Conservation (phyloP, 1,140 invertebrate genomes). For the Riptortus pedestris region DNA sequence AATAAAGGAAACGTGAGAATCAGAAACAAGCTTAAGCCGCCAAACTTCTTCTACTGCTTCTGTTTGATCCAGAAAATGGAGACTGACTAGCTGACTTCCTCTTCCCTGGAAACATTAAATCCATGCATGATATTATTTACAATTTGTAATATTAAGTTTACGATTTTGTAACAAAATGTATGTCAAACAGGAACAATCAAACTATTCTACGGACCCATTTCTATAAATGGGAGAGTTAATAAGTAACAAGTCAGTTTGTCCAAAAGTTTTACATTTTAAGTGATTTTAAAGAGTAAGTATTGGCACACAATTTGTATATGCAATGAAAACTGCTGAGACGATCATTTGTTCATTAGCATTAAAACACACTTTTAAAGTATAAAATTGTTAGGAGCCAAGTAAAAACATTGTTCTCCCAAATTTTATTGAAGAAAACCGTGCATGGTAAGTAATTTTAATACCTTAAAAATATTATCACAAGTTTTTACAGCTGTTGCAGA, state of each 20-base stretch:
- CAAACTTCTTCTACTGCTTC: conserved; percentile 36
- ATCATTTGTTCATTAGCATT: too few relatives aligned
- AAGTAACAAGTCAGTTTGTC: not conserved
- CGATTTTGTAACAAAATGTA: not conserved
- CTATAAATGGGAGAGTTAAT: not conserved
- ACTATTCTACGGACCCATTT: not conserved
- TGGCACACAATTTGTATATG: too few relatives aligned
- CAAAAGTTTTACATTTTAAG: too few relatives aligned
- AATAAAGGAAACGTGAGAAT: conserved; percentile 36
- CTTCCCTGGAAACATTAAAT: conserved; percentile 32
- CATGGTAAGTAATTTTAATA: too few relatives aligned
- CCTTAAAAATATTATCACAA: too few relatives aligned
- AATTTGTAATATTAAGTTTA: not conserved
- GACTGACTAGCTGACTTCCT: conserved; percentile 30
- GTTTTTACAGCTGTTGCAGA: too few relatives aligned
- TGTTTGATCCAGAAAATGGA: conserved; percentile 38
- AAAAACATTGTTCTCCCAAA: too few relatives aligned
- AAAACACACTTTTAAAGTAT: too few relatives aligned
- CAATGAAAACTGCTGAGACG: too few relatives aligned
- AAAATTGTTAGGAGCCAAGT: too few relatives aligned
- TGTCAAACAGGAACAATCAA: not conserved
- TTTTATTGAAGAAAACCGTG: too few relatives aligned
- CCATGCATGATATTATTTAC: not conserved
- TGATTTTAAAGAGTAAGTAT: too few relatives aligned
- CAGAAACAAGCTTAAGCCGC: conserved; percentile 36